phyloP scores from a whole-genome alignment of 2,797 vertebrate genomes.

The Pteronotus mesoamericanus region DNA sequence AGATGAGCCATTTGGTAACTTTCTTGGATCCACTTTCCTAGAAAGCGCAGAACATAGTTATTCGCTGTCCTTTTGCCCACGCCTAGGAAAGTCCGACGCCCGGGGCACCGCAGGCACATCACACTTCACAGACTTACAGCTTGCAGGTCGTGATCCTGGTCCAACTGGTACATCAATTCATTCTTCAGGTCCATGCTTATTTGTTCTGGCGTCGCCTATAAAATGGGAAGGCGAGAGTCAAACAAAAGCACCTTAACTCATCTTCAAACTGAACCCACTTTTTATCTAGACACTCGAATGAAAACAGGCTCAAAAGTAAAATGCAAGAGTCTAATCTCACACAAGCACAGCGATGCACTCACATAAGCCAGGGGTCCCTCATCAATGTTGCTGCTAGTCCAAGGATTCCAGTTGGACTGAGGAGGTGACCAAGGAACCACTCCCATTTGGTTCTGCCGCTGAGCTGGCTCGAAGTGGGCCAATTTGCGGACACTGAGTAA shows the following conservation, averaged over 20 bases:
- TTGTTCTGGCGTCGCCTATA: constrained; percentile 93
- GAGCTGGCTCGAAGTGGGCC: constrained; percentile 92
- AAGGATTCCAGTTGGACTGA: constrained; percentile 98
- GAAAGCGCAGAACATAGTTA: not conserved
- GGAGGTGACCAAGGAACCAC: constrained; percentile 98
- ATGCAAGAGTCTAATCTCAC: not conserved
- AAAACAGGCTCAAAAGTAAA: not conserved
- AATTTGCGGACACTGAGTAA: constrained; percentile 90
- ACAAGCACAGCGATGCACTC: constrained; percentile 70
- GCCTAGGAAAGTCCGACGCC: not conserved
- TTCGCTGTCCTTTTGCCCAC: not conserved
- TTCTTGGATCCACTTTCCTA: not conserved
- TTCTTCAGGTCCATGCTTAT: constrained; percentile 90
- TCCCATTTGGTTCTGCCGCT: constrained; percentile 87
- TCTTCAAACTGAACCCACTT: not conserved
- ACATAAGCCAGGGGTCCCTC: constrained; percentile 93
- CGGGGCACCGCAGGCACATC: not conserved
- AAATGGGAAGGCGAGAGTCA: constrained; percentile 24
- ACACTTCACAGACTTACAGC: constrained; percentile 79
- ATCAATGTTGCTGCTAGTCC: constrained; percentile 98
- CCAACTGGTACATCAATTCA: constrained; percentile 87
- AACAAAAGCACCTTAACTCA: not conserved
- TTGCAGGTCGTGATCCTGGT: constrained; percentile 89
- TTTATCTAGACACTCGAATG: not conserved
- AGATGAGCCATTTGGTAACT: not conserved